Evolutionary conservation across 2,888 invertebrate genomes (phyloP).

Genomic region (Junonia oenone): DNA sequence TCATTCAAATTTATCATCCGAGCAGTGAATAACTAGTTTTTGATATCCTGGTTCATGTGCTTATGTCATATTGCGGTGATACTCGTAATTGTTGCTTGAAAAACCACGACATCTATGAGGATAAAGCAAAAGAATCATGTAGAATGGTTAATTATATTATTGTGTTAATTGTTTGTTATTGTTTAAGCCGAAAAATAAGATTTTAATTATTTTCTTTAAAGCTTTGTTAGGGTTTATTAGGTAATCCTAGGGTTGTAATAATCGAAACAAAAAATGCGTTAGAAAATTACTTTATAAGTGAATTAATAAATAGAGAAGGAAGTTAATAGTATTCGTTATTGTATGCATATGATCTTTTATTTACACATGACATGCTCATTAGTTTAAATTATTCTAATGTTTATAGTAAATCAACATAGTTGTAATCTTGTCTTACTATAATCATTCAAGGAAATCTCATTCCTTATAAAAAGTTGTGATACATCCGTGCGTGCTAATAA

Average conservation of each 20-base stretch:
- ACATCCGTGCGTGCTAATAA: background rate
- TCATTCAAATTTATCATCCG: slow-evolving; percentile 14
- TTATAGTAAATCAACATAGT: background rate
- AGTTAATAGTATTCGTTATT: background rate
- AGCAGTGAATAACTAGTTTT: slow-evolving; percentile 11
- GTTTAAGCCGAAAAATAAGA: background rate
- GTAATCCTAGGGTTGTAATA: too few relatives aligned
- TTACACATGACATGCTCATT: background rate
- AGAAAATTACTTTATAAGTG: background rate
- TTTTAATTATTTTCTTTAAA: too few relatives aligned
- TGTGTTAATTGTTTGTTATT: background rate
- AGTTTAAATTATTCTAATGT: background rate
- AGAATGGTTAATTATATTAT: background rate
- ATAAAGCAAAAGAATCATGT: background rate
- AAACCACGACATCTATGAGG: slow-evolving; percentile 6
- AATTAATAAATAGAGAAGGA: background rate
- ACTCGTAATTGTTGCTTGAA: slow-evolving; percentile 1
- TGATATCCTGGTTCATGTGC: slow-evolving; percentile 15
- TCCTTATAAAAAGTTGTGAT: background rate
- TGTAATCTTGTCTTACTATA: background rate
- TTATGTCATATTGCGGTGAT: slow-evolving; percentile 15
- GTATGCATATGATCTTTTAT: background rate
- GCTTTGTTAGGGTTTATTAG: too few relatives aligned
- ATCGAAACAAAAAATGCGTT: too few relatives aligned
- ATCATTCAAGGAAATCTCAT: background rate